phyloP scores from a whole-genome alignment of 2,797 vertebrate genomes.

The Pseudocheirus occidentalis region DNA sequence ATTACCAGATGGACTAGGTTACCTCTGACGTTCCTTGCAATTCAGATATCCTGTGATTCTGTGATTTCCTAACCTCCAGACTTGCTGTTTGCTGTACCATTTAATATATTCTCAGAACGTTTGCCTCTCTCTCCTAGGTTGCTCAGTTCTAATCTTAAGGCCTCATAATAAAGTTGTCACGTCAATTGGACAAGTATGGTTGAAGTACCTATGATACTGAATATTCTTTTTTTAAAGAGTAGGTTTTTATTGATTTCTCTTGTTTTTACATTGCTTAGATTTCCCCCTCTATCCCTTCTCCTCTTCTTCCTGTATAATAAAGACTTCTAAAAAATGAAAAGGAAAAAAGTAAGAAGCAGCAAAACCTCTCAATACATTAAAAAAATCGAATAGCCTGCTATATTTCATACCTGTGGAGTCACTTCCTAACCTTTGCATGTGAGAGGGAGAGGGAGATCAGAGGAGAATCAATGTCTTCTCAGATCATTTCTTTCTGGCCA shows the following conservation, averaged over 20 bases:
- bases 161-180: neutral
- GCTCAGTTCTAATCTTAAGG: conserved; percentile 14
- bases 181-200: neutral
- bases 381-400: neutral
- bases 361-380: neutral
- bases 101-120: neutral
- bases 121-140: neutral
- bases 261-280: neutral
- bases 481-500: neutral
- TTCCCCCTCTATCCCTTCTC: neutral
- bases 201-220: neutral
- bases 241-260: neutral
- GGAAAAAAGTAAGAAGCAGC: too few species aligned
- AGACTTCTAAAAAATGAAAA: too few species aligned
- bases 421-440: neutral
- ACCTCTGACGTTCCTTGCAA: neutral
- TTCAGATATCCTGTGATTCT: neutral
- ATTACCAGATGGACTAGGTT: neutral
- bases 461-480: neutral
- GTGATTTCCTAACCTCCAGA: neutral
- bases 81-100: neutral
- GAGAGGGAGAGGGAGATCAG: neutral
- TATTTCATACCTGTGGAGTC: neutral
- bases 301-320: neutral
- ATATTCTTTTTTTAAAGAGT: neutral